Percentiles rank a stretch among this genome's conserved stretches.
Evolutionary conservation across 2,113 vertebrate species (phyloP).

Genomic region (Atlantisia rogersi): DNA sequence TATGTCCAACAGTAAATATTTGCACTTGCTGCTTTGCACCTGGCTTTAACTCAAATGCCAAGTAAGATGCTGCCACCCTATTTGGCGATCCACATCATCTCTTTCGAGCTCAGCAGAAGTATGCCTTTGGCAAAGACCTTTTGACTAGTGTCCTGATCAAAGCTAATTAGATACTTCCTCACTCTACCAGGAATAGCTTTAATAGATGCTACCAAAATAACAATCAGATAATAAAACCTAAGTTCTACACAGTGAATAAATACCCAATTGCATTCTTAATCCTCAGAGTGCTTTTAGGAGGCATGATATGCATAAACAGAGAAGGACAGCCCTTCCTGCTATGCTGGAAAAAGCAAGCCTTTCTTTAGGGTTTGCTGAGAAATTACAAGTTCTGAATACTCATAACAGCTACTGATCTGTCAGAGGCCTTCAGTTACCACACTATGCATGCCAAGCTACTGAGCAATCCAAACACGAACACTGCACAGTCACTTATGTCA

Average conservation of each 20-base stretch:
- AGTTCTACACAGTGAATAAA: neutral
- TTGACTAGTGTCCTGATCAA: neutral
- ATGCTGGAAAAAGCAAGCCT: neutral
- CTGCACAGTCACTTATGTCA: conserved; percentile 1
- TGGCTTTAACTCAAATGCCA: neutral
- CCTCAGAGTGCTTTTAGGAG: neutral
- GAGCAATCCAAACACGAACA: neutral
- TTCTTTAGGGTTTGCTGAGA: neutral
- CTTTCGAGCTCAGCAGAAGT: neutral
- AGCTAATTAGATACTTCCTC: neutral
- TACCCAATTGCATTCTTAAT: neutral
- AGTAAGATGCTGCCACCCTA: neutral
- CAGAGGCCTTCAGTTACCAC: neutral
- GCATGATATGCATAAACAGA: neutral
- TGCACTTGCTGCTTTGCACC: neutral
- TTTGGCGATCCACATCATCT: accelerated
- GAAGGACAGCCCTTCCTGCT: neutral
- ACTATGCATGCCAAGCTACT: neutral
- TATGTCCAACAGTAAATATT: neutral
- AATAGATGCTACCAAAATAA: neutral
- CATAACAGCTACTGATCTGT: neutral
- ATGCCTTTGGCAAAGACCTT: neutral
- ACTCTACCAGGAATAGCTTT: neutral
- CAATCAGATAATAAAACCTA: neutral
- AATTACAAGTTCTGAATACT: neutral